Base-by-base conservation (phyloP, 2,797 vertebrate species). In the Alfaro cultratus region DNA sequence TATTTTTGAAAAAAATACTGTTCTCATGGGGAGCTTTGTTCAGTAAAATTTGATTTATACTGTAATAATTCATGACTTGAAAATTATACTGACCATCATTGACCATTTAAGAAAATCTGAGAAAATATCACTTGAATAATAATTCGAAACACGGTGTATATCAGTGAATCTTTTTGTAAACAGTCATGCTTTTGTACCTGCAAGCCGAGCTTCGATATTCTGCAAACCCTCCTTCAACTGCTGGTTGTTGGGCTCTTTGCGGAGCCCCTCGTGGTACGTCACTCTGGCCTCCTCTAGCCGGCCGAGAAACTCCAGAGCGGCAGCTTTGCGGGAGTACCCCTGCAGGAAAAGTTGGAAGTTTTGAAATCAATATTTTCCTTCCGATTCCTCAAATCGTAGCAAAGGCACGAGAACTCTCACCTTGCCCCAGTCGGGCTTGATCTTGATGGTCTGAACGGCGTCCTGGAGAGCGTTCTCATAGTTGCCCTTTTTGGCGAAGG, bases 401-500 rank as follows among this genome's bases (percentile, higher is more conserved):
- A 95, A 95, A 9, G 74, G 49, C 15, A 81, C 47, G 49, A 1
- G 3, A 64, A 7, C 74, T n/a, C 92, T 89, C 53, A 99, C 98
- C 96, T 99, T 99, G 85, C 97, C 97, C 98, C 98, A 99, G 87
- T 99, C 97, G 0, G 98, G 97, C 81, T 98, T 98, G 36, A 99
- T 94, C 94, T 97, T 97, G 45, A 99, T 95, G 1, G 98, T 99
- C 86, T 97, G 96, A 88, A 96, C 96, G 71, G 97, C 98, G 1
- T 99, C 98, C 82, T 98, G 96, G 0, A 98, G 95, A 12, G 98
- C 98, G 9, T 93, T 96, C 85, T 95, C 89, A 76, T 98, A 96
- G 76, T 95, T 97, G 0, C 96, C 97, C 77, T 97, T 98, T 77
- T 97, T 97, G 79, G 96, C 95, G 2, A 95, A 92, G 41, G 96